Conservation (phyloP, 30 jellyfish, hydroid and myxozoan species). For the Hydractinia echinata region DNA sequence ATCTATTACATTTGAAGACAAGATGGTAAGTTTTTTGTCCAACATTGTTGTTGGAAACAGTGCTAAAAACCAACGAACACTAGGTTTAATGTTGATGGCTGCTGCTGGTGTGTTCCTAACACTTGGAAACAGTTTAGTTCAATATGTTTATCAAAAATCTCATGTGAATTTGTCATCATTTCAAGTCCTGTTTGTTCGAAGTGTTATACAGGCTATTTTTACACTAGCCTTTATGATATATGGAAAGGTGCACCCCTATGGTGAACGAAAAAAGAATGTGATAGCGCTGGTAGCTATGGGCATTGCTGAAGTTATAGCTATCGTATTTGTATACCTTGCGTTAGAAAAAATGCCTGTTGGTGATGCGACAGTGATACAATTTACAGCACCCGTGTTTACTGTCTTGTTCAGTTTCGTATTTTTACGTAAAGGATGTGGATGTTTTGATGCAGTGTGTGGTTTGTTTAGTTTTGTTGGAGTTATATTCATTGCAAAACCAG, state of each 20-base stretch:
- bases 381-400: slow-evolving; percentile 89
- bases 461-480: slow-evolving; percentile 88
- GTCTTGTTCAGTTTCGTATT: slow-evolving; percentile 72
- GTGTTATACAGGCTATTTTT: slow-evolving; percentile 65
- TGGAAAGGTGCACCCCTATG: slow-evolving; percentile 73
- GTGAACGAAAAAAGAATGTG: slow-evolving; percentile 52
- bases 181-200: slow-evolving; percentile 64
- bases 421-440: slow-evolving; percentile 73
- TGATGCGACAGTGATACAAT: slow-evolving; percentile 94
- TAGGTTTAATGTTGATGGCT: slow-evolving; percentile 88
- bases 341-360: slow-evolving; percentile 91
- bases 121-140: slow-evolving; percentile 76
- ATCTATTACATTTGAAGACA: slow-evolving; percentile 15
- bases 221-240: slow-evolving; percentile 57
- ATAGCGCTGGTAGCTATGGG: slow-evolving; percentile 68
- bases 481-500: slow-evolving; percentile 81
- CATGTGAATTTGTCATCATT: slow-evolving; percentile 48
- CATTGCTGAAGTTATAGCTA: slow-evolving; percentile 81
- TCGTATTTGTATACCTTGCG: slow-evolving; percentile 74
- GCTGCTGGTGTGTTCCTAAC: slow-evolving; percentile 93
- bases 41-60: background rate
- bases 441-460: slow-evolving; percentile 76
- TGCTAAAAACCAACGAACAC: slow-evolving; percentile 26
- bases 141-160: slow-evolving; percentile 44
- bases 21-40: slow-evolving; percentile 19